Percentiles rank a stretch among this genome's conserved stretches.
These are phyloP conservation scores for Spheniscus mendiculus DNA, from an alignment of 2,113 vertebrate species.

Conservation along the genomic window DNA sequence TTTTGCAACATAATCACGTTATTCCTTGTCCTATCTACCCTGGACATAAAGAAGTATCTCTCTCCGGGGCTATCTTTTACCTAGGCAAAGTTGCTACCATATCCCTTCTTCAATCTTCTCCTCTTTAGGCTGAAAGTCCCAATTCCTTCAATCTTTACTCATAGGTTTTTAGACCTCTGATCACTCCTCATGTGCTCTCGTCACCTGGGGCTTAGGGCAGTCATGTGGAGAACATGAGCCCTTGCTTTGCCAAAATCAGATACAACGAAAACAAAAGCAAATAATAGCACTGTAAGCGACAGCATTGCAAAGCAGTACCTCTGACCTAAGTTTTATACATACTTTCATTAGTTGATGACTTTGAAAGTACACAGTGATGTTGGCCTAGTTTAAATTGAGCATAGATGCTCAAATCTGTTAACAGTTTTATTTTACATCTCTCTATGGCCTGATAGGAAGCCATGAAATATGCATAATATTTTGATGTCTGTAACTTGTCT, in stretches of 20 bases:
- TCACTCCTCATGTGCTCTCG: not conserved
- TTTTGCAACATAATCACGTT: not conserved
- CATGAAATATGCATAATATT: conserved; percentile 58
- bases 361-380: not conserved
- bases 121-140: not conserved
- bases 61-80: not conserved
- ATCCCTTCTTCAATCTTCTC: not conserved
- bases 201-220: not conserved
- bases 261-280: not conserved
- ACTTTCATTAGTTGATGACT: not conserved
- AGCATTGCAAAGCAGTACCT: not conserved
- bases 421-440: not conserved
- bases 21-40: not conserved
- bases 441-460: not conserved
- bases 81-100: not conserved
- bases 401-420: not conserved
- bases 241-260: not conserved
- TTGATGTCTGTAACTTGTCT: conserved; percentile 13
- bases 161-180: not conserved
- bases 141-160: not conserved
- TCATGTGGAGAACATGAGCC: not conserved
- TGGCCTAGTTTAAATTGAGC: not conserved
- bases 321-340: not conserved
- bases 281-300: not conserved
- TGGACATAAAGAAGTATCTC: not conserved